phyloP scores from a whole-genome alignment of 1,140 invertebrate genomes.

The Ditylenchus dipsaci region DNA sequence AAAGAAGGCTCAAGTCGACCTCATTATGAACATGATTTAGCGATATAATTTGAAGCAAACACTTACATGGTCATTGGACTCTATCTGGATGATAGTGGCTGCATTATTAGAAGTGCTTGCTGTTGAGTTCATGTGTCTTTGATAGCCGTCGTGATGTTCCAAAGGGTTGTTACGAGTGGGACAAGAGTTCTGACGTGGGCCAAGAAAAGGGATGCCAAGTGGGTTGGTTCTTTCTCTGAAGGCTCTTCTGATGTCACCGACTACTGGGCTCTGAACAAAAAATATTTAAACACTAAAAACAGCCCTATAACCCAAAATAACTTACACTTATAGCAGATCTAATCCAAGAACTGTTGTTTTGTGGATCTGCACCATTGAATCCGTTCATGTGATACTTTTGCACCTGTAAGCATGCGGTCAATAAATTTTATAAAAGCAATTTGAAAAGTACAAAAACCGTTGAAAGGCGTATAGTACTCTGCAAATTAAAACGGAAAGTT shows the following conservation, averaged over 20 bases:
- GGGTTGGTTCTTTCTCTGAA: neutral
- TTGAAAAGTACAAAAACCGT: neutral
- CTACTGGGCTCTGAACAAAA: neutral
- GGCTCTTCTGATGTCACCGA: neutral
- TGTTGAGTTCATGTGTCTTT: too few relatives aligned
- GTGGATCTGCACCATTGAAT: neutral
- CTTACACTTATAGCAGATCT: neutral
- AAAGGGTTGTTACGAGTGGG: neutral
- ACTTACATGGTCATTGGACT: neutral
- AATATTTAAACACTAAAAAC: neutral
- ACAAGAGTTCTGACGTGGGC: neutral
- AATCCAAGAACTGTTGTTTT: neutral
- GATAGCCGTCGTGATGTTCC: too few relatives aligned
- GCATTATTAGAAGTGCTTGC: neutral
- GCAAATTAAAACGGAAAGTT: neutral
- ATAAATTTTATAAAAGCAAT: too few relatives aligned
- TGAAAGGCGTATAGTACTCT: slow-evolving; percentile 3
- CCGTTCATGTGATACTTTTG: neutral
- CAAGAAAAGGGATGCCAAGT: neutral
- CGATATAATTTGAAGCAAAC: too few relatives aligned
- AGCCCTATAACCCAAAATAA: neutral
- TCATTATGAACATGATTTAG: too few relatives aligned
- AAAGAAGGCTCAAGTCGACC: too few relatives aligned
- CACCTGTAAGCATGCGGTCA: too few relatives aligned
- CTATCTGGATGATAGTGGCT: neutral